A percentile compares a stretch with the other conserved stretches of the same genome.
Evolutionary conservation across 1,140 invertebrate genomes (phyloP).

Genomic region (Drosophila biarmipes): DNA sequence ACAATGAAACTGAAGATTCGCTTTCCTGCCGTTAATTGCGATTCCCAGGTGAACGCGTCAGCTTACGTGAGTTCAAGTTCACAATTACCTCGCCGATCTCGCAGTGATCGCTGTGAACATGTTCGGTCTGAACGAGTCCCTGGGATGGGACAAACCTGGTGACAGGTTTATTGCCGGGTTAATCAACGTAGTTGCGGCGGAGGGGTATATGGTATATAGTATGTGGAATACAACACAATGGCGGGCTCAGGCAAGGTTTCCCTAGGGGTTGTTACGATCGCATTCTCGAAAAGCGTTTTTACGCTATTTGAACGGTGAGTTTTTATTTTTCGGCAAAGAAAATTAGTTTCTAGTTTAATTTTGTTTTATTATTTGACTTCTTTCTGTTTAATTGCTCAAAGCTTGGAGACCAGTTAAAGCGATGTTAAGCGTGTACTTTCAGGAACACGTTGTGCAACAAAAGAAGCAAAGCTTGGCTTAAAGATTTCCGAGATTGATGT

Average conservation of each 20-base stretch:
- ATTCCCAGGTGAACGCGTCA: slow-evolving; percentile 47
- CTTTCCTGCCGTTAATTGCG: slow-evolving; percentile 31
- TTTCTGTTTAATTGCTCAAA: too few relatives aligned
- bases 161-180: slow-evolving; percentile 53
- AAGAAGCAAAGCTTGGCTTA: too few relatives aligned
- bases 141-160: slow-evolving; percentile 17
- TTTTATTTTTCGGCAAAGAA: too few relatives aligned
- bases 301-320: too few relatives aligned
- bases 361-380: too few relatives aligned
- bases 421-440: too few relatives aligned
- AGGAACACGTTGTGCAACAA: too few relatives aligned
- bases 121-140: slow-evolving; percentile 16
- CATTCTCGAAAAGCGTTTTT: neutral
- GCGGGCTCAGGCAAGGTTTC: neutral
- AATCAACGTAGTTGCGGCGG: slow-evolving; percentile 11
- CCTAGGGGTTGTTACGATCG: neutral
- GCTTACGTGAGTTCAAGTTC: slow-evolving; percentile 64
- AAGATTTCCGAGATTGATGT: too few relatives aligned
- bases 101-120: slow-evolving; percentile 36
- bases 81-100: slow-evolving; percentile 29
- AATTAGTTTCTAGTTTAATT: too few relatives aligned
- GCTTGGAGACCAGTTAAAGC: too few relatives aligned
- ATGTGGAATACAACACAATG: slow-evolving; percentile 1
- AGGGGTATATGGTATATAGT: too few relatives aligned
- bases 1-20: slow-evolving; percentile 33